Percentiles rank a stretch among this genome's conserved stretches.
phyloP scores from a whole-genome alignment of 1,140 invertebrate species.

The Aphis craccivora region DNA sequence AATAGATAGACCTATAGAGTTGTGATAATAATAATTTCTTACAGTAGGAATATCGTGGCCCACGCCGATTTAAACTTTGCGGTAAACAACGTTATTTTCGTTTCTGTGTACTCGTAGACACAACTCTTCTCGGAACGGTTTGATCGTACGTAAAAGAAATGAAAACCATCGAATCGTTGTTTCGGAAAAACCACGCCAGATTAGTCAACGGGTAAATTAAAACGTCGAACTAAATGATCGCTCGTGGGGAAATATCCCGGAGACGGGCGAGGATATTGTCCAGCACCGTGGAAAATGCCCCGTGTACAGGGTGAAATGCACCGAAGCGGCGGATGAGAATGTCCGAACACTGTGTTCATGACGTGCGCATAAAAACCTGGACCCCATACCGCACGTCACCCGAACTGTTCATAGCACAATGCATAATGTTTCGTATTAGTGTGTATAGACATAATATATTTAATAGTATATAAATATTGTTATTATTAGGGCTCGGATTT shows the following conservation, averaged over 20 bases:
- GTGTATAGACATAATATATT: neutral
- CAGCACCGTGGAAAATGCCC: neutral
- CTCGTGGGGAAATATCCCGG: neutral
- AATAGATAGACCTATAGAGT: neutral
- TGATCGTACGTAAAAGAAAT: neutral
- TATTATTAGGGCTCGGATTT: too few species aligned
- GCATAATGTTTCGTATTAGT: neutral
- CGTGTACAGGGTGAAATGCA: neutral
- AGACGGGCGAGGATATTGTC: neutral
- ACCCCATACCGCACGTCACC: neutral
- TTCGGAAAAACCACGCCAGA: neutral
- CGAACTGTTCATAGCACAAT: neutral
- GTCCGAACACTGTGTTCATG: neutral
- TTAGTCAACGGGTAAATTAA: neutral
- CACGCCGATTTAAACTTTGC: neutral
- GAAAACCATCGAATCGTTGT: neutral
- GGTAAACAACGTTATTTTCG: neutral
- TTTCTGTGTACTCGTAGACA: neutral
- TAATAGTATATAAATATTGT: neutral
- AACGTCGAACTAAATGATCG: neutral
- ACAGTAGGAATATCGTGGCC: neutral
- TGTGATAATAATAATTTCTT: neutral
- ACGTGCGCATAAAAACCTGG: neutral
- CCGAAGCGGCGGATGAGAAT: neutral
- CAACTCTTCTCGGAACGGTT: neutral